These are phyloP conservation scores for Heliconius charithonia DNA, from an alignment of 2,888 invertebrate genomes.

Conservation along the genomic window DNA sequence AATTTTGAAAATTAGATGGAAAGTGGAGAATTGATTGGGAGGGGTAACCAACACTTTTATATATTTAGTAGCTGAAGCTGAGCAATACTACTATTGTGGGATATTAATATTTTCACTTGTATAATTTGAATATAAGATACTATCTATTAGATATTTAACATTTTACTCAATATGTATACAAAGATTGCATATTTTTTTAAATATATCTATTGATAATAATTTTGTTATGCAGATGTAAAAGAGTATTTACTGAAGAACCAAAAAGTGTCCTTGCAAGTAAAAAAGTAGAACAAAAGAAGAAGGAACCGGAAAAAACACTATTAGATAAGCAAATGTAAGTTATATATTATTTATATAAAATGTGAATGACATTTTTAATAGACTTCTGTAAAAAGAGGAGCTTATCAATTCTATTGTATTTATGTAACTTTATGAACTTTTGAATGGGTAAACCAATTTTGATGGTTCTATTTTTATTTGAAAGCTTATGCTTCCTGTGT, in stretches of 20 bases:
- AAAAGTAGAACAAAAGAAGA: slow-evolving; percentile 79
- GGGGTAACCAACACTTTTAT: too few species aligned
- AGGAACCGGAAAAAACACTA: slow-evolving; percentile 71
- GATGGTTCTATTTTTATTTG: too few species aligned
- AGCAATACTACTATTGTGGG: too few species aligned
- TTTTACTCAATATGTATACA: not conserved
- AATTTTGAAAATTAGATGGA: too few species aligned
- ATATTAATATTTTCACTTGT: too few species aligned
- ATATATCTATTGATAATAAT: not conserved
- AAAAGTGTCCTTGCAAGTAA: slow-evolving; percentile 82
- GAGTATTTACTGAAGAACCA: slow-evolving; percentile 88
- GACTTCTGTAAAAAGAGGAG: too few species aligned
- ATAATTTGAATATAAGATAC: not conserved
- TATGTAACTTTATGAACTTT: too few species aligned
- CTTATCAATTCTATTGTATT: too few species aligned
- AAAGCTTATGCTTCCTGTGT: too few species aligned
- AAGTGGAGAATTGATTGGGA: too few species aligned
- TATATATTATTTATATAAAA: not conserved
- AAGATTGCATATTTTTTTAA: not conserved
- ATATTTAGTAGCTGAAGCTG: too few species aligned
- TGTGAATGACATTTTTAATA: not conserved
- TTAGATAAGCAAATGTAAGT: slow-evolving; percentile 72
- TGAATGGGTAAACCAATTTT: too few species aligned
- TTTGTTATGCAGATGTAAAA: slow-evolving; percentile 82
- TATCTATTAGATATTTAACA: not conserved